phyloP scores from a whole-genome alignment of 2,888 invertebrate species.

The Iselma pallidipennis region DNA sequence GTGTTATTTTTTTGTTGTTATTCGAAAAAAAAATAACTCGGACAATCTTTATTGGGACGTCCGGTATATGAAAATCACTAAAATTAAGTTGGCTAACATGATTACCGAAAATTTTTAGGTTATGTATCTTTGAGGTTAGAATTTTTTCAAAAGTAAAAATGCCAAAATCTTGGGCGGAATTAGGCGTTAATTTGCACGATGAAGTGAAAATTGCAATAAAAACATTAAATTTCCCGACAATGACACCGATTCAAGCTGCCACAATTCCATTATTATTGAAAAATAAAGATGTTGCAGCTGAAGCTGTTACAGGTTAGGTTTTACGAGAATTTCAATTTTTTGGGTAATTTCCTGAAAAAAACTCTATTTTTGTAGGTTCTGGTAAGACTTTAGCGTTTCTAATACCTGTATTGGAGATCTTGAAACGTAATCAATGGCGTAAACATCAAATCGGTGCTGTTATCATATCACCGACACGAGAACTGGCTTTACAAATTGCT shows the following conservation, averaged over 20 bases:
- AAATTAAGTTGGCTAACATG: too few species aligned
- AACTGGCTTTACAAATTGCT: constrained; percentile 88
- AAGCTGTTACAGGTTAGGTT: constrained; percentile 80
- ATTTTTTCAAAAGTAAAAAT: constrained; percentile 26
- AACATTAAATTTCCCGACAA: constrained; percentile 59
- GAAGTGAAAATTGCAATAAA: constrained; percentile 57
- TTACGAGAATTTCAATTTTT: background rate
- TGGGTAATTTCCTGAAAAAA: too few species aligned
- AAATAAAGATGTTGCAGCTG: constrained; percentile 96
- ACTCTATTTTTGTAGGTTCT: constrained; percentile 66
- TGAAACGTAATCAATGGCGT: constrained; percentile 68
- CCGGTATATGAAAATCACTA: too few species aligned
- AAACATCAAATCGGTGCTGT: constrained; percentile 83
- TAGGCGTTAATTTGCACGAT: constrained; percentile 55
- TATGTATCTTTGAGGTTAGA: background rate
- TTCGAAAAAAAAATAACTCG: too few species aligned
- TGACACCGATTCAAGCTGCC: constrained; percentile 77
- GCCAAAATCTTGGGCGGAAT: constrained; percentile 57
- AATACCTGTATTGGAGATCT: constrained; percentile 86
- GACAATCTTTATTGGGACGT: too few species aligned
- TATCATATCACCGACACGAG: constrained; percentile 94
- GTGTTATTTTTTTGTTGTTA: too few species aligned
- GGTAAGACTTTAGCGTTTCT: constrained; percentile 97
- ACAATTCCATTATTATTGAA: constrained; percentile 85
- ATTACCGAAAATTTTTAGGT: too few species aligned